Evolutionary conservation across 2,888 invertebrate genomes (phyloP).

Genomic region (Drepanosiphum platanoidis): DNA sequence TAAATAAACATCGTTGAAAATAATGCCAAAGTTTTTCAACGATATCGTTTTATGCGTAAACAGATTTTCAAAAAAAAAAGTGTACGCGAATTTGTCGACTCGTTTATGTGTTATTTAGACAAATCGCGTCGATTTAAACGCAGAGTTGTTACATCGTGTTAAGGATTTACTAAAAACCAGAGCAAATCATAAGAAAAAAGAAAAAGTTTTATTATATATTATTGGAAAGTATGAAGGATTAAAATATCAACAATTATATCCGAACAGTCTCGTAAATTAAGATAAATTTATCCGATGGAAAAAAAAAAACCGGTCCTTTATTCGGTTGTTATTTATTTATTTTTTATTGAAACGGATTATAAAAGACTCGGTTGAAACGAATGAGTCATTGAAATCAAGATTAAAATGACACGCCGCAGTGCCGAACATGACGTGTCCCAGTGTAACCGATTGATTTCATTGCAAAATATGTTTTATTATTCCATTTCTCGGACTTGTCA

Average conservation of each 20-base stretch:
- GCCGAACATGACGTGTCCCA: not conserved
- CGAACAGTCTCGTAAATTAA: not conserved
- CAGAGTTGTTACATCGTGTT: no score
- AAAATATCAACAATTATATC: not conserved
- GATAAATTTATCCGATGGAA: not conserved
- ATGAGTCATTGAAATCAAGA: not conserved
- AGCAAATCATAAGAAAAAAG: no score
- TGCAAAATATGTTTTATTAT: not conserved
- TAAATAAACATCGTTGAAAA: no score
- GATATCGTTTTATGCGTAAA: no score
- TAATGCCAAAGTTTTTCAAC: no score
- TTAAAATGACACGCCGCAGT: not conserved
- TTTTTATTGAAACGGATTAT: slow-evolving; percentile 13
- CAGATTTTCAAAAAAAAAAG: no score
- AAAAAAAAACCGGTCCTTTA: not conserved
- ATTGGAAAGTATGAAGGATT: not conserved
- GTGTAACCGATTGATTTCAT: not conserved
- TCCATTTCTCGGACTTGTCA: not conserved
- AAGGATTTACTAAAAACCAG: no score
- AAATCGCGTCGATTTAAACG: no score
- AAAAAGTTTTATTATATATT: no score
- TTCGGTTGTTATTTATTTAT: not conserved
- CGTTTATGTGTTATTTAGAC: no score
- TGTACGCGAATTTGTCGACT: no score
- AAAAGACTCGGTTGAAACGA: not conserved